These are phyloP conservation scores for Varanus salvator DNA, from an alignment of 2,113 vertebrate species.

Conservation along the genomic window DNA sequence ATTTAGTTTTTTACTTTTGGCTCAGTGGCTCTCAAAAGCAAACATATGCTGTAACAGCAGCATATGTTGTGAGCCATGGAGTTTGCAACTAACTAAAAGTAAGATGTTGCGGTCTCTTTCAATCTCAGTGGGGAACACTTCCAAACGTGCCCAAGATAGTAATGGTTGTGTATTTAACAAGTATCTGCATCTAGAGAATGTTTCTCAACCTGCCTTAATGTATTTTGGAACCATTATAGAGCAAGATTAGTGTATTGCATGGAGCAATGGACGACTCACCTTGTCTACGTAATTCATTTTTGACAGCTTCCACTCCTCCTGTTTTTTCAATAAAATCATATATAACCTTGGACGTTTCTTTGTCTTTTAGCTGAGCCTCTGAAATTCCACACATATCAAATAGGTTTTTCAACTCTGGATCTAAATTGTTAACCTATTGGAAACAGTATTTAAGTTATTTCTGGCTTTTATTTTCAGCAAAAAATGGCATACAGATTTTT, in stretches of 20 bases:
- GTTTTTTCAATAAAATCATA: conserved; percentile 99
- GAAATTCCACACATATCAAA: conserved; percentile 98
- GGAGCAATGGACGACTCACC: conserved; percentile 78
- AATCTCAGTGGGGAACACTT: neutral
- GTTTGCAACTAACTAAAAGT: conserved; percentile 20
- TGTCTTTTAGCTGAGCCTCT: conserved; percentile 97
- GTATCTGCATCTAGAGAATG: neutral
- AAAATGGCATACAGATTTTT: neutral
- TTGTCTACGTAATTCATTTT: conserved; percentile 96
- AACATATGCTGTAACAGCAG: neutral
- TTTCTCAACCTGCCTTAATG: neutral
- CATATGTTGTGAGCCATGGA: neutral
- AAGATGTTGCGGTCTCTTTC: neutral
- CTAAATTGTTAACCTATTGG: conserved; percentile 94
- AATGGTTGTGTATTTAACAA: neutral
- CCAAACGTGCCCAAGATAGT: neutral
- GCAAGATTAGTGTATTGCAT: conserved; percentile 11
- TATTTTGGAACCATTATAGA: neutral
- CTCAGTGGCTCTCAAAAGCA: neutral
- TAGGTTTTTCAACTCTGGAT: conserved; percentile 96
- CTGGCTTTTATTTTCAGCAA: neutral
- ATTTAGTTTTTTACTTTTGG: neutral
- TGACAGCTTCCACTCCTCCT: conserved; percentile 97
- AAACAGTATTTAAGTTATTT: conserved; percentile 45
- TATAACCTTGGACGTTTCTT: conserved; percentile 98